These are phyloP conservation scores for Diplazon laetatorius DNA, from an alignment of 2,888 invertebrate species.

Conservation along the genomic window DNA sequence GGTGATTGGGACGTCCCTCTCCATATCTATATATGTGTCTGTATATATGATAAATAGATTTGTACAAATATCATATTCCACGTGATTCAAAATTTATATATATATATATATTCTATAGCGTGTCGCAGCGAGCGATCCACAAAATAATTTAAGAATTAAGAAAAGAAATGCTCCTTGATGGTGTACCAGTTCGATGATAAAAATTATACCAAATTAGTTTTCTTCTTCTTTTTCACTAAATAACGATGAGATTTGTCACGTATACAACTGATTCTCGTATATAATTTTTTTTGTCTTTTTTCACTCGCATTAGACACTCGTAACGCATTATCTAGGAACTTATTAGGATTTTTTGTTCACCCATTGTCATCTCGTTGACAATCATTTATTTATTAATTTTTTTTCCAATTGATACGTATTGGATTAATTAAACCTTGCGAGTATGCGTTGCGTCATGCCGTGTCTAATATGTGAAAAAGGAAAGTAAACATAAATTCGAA, in stretches of 20 bases:
- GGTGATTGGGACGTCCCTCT: no score
- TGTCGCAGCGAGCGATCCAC: background rate
- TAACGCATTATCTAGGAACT: conserved; percentile 73
- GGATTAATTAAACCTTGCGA: conserved; percentile 40
- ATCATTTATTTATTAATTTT: no score
- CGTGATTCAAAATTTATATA: no score
- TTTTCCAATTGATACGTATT: conserved; percentile 13
- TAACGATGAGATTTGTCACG: background rate
- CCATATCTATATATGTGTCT: no score
- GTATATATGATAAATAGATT: no score
- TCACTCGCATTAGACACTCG: conserved; percentile 35
- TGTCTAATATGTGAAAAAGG: conserved; percentile 27
- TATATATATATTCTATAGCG: no score
- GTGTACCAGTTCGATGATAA: conserved; percentile 9
- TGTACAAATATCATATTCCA: no score
- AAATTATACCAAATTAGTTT: conserved; percentile 12
- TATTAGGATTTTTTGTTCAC: conserved; percentile 63
- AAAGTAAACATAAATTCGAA: background rate
- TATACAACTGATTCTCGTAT: no score
- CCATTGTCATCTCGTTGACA: conserved; percentile 15
- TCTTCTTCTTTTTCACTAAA: background rate
- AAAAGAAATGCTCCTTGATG: conserved; percentile 15
- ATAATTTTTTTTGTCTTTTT: conserved; percentile 4
- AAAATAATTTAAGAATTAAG: conserved; percentile 23
- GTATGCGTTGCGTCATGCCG: conserved; percentile 28